Percentiles rank a stretch among this genome's conserved stretches.
Evolutionary conservation across 2,113 vertebrate species (phyloP).

Genomic region (Porphyrio hochstetteri): DNA sequence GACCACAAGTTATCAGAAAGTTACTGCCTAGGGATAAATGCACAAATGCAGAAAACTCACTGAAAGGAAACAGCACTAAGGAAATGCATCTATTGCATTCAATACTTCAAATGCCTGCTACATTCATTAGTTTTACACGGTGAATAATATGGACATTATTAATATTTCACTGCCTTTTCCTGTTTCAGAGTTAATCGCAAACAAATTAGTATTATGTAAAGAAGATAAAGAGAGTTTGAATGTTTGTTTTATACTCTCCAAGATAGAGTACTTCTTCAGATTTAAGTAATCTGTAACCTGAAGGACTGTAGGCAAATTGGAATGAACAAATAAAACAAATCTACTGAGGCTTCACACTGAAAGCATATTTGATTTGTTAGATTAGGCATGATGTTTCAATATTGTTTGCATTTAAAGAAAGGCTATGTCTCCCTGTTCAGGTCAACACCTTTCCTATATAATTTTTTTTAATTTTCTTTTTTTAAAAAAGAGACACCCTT

Average conservation of each 20-base stretch:
- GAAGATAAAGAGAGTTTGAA: slow-evolving; percentile 9
- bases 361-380: background rate
- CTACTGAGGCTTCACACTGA: background rate
- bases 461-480: background rate
- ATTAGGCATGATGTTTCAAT: background rate
- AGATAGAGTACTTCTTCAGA: background rate
- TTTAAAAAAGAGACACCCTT: too few relatives aligned
- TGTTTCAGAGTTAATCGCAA: slow-evolving; percentile 19
- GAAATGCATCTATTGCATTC: background rate
- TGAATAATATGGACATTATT: background rate
- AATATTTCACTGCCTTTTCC: slow-evolving; percentile 30
- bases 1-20: background rate
- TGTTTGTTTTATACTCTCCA: slow-evolving; percentile 3
- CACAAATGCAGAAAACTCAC: background rate
- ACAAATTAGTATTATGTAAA: slow-evolving; percentile 27
- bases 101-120: background rate
- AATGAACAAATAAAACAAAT: slow-evolving; percentile 25
- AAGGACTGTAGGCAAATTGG: background rate
- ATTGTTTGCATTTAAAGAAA: background rate
- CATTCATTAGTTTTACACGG: background rate
- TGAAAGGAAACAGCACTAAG: background rate
- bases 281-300: background rate
- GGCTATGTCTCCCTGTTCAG: background rate
- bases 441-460: background rate
- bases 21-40: background rate